These are phyloP conservation scores for Agrotis puta DNA, from an alignment of 2,888 invertebrate species.

Conservation along the genomic window DNA sequence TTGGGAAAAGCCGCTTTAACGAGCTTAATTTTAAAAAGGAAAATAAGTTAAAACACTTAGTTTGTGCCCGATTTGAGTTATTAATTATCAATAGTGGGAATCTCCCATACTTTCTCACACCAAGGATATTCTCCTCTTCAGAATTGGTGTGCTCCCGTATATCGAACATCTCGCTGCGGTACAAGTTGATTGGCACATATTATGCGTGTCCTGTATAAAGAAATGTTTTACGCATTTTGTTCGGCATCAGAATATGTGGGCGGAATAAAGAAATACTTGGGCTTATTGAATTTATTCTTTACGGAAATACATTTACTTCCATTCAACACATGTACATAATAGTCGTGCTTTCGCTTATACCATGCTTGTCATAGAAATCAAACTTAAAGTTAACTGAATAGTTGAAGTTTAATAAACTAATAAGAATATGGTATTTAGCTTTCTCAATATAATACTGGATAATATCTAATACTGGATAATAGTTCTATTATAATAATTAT, in stretches of 20 bases:
- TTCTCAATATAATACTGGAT: background rate
- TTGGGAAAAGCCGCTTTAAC: background rate
- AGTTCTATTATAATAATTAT: background rate
- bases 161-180: constrained; percentile 6
- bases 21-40: background rate
- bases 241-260: constrained; percentile 37
- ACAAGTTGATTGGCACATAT: constrained; percentile 26
- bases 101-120: background rate
- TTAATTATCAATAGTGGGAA: constrained; percentile 12
- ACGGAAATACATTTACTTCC: constrained; percentile 39
- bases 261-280: constrained; percentile 37
- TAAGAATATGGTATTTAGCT: background rate
- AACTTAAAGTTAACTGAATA: background rate
- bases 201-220: constrained; percentile 33
- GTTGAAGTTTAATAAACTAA: constrained; percentile 3
- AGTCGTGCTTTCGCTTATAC: background rate
- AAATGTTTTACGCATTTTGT: constrained; percentile 24
- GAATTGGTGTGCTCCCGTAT: background rate
- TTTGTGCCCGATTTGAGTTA: background rate
- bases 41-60: background rate
- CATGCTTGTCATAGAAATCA: constrained; percentile 8
- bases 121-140: background rate
- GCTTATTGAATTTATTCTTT: constrained; percentile 50
- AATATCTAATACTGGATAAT: background rate
- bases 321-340: constrained; percentile 26